phyloP scores from a whole-genome alignment of 2,797 vertebrate species.

The Hypotaenidia philippensis region DNA sequence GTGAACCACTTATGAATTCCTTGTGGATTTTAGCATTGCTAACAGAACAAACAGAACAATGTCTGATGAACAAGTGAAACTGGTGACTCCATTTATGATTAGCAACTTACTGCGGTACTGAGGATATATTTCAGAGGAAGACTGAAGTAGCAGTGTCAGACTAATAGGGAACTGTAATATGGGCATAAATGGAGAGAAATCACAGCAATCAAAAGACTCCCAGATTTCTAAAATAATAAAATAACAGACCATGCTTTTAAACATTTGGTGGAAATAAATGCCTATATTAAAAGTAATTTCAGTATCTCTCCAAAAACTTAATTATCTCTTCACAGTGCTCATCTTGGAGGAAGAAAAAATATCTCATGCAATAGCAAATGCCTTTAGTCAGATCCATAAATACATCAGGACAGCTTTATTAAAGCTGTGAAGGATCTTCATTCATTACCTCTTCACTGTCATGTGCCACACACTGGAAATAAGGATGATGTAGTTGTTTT shows the following conservation, averaged over 20 bases:
- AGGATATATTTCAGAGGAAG: not conserved
- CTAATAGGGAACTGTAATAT: not conserved
- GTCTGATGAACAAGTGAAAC: not conserved
- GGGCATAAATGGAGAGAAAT: not conserved
- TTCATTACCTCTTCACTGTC: not conserved
- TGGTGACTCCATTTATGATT: fast-evolving
- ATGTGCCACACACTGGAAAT: not conserved
- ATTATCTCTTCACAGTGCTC: not conserved
- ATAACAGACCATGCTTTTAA: not conserved
- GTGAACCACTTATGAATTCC: not conserved
- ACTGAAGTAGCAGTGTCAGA: not conserved
- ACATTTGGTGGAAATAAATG: not conserved
- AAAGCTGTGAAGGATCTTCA: not conserved
- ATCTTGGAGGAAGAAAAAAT: not conserved
- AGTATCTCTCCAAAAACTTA: not conserved
- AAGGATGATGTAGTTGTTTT: not conserved
- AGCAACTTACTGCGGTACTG: not conserved
- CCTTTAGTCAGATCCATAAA: not conserved
- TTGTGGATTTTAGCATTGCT: not conserved
- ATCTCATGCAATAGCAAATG: not conserved
- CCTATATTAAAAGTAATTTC: not conserved
- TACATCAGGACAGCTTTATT: not conserved
- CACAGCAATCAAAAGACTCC: not conserved
- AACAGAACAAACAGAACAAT: not conserved
- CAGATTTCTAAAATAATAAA: not conserved